phyloP scores from a whole-genome alignment of 2,797 vertebrate species.

The Odontamblyopus rebecca region DNA sequence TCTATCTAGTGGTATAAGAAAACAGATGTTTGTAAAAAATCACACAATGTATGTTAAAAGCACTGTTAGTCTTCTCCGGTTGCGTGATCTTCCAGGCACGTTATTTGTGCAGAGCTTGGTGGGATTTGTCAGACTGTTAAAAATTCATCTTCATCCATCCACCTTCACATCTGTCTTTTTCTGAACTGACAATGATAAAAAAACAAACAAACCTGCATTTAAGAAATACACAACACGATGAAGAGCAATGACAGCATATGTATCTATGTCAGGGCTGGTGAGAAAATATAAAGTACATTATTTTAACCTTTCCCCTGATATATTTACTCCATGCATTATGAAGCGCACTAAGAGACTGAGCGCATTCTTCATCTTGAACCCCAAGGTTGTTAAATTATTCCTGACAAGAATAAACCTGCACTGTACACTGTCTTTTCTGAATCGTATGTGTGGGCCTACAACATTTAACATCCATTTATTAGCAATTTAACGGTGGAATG shows the following conservation, averaged over 20 bases:
- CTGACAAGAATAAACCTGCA: constrained; percentile 1
- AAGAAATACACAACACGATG: background rate
- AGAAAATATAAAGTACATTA: constrained; percentile 23
- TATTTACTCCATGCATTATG: constrained; percentile 18
- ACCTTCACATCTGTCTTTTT: background rate
- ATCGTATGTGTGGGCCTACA: background rate
- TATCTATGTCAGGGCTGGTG: constrained; percentile 34
- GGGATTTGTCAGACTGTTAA: constrained; percentile 24
- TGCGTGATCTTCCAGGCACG: background rate
- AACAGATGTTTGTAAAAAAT: background rate
- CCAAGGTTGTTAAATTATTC: constrained; percentile 1
- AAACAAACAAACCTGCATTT: background rate
- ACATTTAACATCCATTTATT: background rate
- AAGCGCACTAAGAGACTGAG: constrained; percentile 14
- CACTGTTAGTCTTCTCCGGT: background rate
- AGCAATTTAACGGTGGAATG: background rate
- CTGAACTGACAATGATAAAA: background rate
- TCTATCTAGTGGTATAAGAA: background rate
- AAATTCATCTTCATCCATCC: constrained; percentile 28
- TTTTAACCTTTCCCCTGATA: constrained; percentile 28
- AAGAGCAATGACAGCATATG: background rate
- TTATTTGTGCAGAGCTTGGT: background rate
- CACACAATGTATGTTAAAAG: background rate
- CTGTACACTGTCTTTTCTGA: background rate
- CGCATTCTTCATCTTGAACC: constrained; percentile 10